Conservation (phyloP, 2,888 invertebrate genomes). For the Dryomyza anilis region DNA sequence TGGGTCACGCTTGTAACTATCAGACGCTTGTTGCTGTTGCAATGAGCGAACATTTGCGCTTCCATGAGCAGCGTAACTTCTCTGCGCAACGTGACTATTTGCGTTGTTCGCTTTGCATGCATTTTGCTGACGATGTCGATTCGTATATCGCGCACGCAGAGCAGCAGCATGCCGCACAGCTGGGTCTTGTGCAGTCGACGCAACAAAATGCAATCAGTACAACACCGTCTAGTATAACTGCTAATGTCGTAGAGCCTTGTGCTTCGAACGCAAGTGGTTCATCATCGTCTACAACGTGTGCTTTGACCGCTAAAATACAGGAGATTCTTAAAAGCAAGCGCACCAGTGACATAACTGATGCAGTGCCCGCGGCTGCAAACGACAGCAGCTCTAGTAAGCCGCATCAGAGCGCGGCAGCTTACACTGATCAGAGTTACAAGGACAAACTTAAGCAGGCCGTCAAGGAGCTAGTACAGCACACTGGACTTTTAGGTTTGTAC, state of each 20-base stretch:
- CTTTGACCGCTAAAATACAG: conserved; percentile 43
- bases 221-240: too few relatives aligned
- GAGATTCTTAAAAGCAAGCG: too few relatives aligned
- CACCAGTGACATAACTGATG: too few relatives aligned
- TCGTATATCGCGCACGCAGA: conserved; percentile 48
- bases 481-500: conserved; percentile 40
- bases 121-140: conserved; percentile 40
- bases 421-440: too few relatives aligned
- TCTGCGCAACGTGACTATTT: conserved; percentile 44
- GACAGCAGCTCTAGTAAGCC: neutral
- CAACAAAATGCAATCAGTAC: too few relatives aligned
- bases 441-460: conserved; percentile 41
- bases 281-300: conserved; percentile 15
- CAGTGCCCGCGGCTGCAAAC: too few relatives aligned
- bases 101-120: conserved; percentile 45
- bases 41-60: conserved; percentile 50
- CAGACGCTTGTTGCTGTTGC: conserved; percentile 43
- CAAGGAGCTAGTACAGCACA: conserved; percentile 38
- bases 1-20: conserved; percentile 46
- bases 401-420: too few relatives aligned
- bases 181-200: neutral
- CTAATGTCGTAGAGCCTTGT: too few relatives aligned
- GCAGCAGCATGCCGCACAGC: conserved; percentile 34
- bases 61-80: conserved; percentile 44
- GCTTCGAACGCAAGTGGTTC: neutral